Evolutionary conservation across 2,888 invertebrate genomes (phyloP).

Genomic region (Cinara cedri): DNA sequence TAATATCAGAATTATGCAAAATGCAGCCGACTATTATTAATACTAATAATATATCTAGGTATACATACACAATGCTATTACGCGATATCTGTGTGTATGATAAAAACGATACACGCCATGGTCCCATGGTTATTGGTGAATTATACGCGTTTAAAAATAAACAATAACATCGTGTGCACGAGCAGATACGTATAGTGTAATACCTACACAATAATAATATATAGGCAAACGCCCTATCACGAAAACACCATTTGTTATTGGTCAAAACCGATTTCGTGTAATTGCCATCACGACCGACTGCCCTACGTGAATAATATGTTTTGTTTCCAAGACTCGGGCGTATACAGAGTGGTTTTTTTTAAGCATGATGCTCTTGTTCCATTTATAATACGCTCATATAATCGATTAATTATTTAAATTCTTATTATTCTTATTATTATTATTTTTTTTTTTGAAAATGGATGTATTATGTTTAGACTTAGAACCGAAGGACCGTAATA

Average conservation of each 20-base stretch:
- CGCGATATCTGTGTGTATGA: background rate
- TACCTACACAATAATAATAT: background rate
- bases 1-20: too few species aligned
- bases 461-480: too few species aligned
- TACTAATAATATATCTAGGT: background rate
- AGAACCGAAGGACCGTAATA: too few species aligned
- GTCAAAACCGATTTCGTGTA: conserved; percentile 26
- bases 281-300: background rate
- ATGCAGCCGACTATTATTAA: too few species aligned
- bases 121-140: background rate
- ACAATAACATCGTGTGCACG: background rate
- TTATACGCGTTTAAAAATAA: background rate
- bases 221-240: conserved; percentile 38
- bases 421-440: too few species aligned
- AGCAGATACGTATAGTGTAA: background rate
- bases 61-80: background rate
- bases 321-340: background rate
- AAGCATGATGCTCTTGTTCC: background rate
- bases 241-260: conserved; percentile 35
- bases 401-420: too few species aligned
- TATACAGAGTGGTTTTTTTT: background rate
- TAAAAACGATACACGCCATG: background rate
- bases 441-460: too few species aligned
- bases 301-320: conserved; percentile 1
- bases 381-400: too few species aligned